Base-by-base conservation (phyloP, 2,888 invertebrate genomes). In the Psylliodes chrysocephalus region DNA sequence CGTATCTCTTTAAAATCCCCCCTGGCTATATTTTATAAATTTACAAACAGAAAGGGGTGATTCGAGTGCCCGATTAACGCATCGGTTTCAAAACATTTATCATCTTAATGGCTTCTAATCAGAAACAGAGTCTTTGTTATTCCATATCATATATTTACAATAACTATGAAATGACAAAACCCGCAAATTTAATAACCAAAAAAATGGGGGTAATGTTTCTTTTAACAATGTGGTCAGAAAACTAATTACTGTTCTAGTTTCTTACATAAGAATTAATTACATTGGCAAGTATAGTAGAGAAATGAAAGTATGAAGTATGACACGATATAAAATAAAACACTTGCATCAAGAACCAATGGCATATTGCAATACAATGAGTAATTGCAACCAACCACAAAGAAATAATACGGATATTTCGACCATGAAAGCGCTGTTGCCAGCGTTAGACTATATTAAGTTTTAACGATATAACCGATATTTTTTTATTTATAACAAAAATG, bases 221-320 rank as follows among this genome's bases (percentile, higher is more conserved):
- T 15, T 54, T 28, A 8, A 22, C 15, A 14, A 18, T 51, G 49
- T 30, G 59, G 49, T 59, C 25, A 49, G 33, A 40, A 38, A 47
- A 17, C 47, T 38, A 57, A 49, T 49, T 49, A 28, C 38, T 40
- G 3, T 38, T 54, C 7, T 19, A 33, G 18, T 30, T n/a, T n/a
- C 18, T 59, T 59, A 49, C 59, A 30, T 49, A 59, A 59, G 28
- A 59, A 35, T n/a, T 59, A 51, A 59, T 59, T 59, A 59, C 49
- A 49, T n/a, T 28, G 51, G 49, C 40, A 22, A 42, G 46, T 53
- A 59, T 46, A 60, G 46, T 53, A 59, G 38, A 60, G 60, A 66
- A 66, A 63, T 60, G 66, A 66, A 66, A 66, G 66, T 66, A 56
- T 42, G 44, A 66, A 66, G 66, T 66, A 56, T 42, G 44, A 60